These are phyloP conservation scores for Anser brachyrhynchus DNA, from an alignment of 2,113 vertebrate genomes.

Conservation along the genomic window DNA sequence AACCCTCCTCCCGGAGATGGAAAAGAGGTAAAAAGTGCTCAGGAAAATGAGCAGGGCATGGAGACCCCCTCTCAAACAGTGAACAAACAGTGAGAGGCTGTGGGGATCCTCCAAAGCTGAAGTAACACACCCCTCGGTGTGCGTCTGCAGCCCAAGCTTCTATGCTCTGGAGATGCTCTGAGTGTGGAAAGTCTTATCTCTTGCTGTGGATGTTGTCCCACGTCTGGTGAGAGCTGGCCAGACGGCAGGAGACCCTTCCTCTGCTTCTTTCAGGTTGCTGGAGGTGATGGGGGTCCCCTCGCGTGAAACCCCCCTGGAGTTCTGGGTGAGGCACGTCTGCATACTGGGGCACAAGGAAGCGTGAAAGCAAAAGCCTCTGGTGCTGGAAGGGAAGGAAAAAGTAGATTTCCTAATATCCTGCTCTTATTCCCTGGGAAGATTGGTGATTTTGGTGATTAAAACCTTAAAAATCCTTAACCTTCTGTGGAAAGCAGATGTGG, in stretches of 20 bases:
- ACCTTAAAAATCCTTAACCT: background rate
- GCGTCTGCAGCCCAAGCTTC: background rate
- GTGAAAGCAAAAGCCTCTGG: background rate
- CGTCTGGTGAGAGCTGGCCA: background rate
- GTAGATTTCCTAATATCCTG: rapidly evolving
- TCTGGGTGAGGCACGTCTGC: slow-evolving; percentile 35
- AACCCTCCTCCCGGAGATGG: slow-evolving; percentile 70
- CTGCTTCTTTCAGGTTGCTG: slow-evolving; percentile 63
- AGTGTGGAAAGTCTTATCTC: background rate
- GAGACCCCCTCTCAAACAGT: rapidly evolving
- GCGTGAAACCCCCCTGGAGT: slow-evolving; percentile 52
- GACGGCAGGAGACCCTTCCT: background rate
- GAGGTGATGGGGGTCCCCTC: slow-evolving; percentile 53
- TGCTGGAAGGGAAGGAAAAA: background rate
- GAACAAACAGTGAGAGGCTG: background rate
- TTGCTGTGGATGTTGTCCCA: background rate
- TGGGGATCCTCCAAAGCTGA: background rate
- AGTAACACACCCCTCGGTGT: too few relatives aligned
- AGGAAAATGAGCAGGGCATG: background rate
- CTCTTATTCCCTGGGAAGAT: background rate
- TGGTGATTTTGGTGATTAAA: background rate
- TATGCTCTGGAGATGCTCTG: background rate
- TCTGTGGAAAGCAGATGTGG: background rate
- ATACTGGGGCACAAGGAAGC: slow-evolving; percentile 34
- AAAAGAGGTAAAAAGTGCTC: slow-evolving; percentile 70